phyloP scores from a whole-genome alignment of 2,797 vertebrate species.

The Nyctalus aviator region DNA sequence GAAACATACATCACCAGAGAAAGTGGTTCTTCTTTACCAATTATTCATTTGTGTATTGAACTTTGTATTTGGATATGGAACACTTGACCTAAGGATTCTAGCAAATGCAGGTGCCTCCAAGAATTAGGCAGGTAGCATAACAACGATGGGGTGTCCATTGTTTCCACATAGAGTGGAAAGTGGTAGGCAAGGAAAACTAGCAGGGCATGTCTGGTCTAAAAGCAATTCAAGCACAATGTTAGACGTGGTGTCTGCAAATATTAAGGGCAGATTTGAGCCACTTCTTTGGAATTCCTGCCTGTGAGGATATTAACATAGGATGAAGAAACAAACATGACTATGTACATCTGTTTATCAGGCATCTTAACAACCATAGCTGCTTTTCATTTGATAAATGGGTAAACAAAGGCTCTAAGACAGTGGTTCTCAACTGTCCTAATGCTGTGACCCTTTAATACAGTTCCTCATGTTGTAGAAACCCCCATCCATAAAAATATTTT shows the following conservation, averaged over 20 bases:
- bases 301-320: not conserved
- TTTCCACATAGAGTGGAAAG: not conserved
- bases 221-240: not conserved
- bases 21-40: conserved; percentile 27
- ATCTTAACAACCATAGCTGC: not conserved
- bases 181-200: not conserved
- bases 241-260: not conserved
- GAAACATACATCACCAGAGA: not conserved
- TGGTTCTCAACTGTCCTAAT: too few relatives aligned
- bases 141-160: too few relatives aligned
- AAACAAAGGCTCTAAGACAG: not conserved
- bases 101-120: not conserved
- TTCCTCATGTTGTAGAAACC: too few relatives aligned
- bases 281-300: not conserved
- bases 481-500: too few relatives aligned
- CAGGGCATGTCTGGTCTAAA: not conserved
- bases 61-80: conserved; percentile 32
- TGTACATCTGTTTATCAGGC: not conserved
- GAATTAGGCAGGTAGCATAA: not conserved
- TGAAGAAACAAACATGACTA: not conserved
- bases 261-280: not conserved
- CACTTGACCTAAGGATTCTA: not conserved
- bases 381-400: not conserved
- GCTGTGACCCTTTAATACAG: too few relatives aligned
- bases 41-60: not conserved